Conservation (phyloP, 2,113 vertebrate genomes). For the Nesoenas mayeri region DNA sequence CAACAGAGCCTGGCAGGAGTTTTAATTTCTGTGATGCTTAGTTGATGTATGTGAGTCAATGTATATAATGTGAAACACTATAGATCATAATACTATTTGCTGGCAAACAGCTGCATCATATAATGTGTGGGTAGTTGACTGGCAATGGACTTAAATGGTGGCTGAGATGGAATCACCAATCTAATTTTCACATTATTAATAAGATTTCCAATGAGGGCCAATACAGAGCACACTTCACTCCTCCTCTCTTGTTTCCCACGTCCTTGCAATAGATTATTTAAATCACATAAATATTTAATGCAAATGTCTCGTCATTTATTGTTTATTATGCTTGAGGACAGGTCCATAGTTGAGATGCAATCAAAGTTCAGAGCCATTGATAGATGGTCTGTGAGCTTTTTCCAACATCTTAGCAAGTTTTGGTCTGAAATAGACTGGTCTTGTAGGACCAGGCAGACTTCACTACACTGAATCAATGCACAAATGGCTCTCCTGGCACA, state of each 20-base stretch:
- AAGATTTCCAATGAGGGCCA: not conserved
- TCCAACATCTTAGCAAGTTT: not conserved
- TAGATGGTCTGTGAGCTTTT: not conserved
- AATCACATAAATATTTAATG: conserved; percentile 5
- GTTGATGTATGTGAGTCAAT: not conserved
- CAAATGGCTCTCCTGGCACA: not conserved
- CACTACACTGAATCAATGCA: not conserved
- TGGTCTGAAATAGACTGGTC: not conserved
- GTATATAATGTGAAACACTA: not conserved
- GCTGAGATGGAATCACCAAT: not conserved
- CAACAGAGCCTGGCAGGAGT: not conserved
- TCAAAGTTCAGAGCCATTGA: not conserved
- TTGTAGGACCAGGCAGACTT: not conserved
- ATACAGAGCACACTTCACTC: not conserved
- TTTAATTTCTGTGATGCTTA: not conserved
- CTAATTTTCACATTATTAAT: not conserved
- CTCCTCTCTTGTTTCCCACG: not conserved
- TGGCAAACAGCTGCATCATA: not conserved
- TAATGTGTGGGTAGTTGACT: not conserved
- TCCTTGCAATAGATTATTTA: not conserved
- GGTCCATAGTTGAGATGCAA: not conserved
- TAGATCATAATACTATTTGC: not conserved
- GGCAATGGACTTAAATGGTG: not conserved
- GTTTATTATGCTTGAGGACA: not conserved
- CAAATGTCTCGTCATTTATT: not conserved